Evolutionary conservation across 2,888 invertebrate species (phyloP).

Genomic region (Escarpia spicata): DNA sequence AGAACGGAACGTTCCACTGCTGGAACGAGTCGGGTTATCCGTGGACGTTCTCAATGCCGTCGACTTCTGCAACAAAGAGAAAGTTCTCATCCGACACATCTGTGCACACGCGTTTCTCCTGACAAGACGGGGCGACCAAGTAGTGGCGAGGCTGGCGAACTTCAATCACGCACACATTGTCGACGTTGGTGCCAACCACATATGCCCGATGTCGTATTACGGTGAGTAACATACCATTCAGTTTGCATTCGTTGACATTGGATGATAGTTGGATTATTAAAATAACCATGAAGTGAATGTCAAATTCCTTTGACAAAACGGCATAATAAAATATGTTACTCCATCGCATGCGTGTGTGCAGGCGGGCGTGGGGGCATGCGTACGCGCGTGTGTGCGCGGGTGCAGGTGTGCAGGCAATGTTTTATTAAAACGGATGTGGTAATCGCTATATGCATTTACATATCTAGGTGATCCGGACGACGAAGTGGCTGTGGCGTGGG

Average conservation of each 20-base stretch:
- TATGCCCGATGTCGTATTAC: neutral
- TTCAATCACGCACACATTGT: neutral
- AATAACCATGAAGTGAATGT: too few species aligned
- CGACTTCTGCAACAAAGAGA: neutral
- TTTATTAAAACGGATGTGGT: too few species aligned
- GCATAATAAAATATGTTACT: too few species aligned
- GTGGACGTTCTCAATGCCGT: neutral
- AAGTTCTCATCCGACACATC: neutral
- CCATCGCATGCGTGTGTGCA: too few species aligned
- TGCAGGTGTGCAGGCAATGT: too few species aligned
- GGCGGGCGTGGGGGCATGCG: too few species aligned
- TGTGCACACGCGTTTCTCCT: neutral
- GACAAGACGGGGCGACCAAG: neutral
- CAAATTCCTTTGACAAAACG: too few species aligned
- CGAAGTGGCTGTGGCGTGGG: neutral
- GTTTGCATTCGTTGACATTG: neutral
- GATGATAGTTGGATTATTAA: too few species aligned
- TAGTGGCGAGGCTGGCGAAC: neutral
- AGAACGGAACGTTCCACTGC: neutral
- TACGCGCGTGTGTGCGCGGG: too few species aligned
- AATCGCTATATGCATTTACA: neutral
- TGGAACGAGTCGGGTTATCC: neutral
- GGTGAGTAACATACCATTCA: neutral
- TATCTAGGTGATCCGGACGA: neutral
- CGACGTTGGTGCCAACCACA: neutral